A percentile compares a stretch with the other conserved stretches of the same genome.
Conservation (phyloP, 2,113 vertebrate species). For the Elachura formosa region DNA sequence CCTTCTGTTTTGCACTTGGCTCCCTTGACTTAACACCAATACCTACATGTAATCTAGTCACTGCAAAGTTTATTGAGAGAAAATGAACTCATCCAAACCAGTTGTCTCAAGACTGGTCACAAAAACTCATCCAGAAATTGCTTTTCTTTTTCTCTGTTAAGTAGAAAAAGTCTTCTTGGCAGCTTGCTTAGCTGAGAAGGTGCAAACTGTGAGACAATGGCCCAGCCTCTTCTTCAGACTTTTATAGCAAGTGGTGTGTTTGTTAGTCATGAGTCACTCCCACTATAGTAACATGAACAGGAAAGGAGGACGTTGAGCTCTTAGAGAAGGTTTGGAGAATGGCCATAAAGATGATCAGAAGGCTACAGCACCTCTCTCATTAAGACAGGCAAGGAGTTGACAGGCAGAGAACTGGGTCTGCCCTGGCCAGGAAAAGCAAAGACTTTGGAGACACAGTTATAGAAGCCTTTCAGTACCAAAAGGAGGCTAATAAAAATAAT, state of each 20-base stretch:
- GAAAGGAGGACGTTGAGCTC: background rate
- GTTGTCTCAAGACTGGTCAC: background rate
- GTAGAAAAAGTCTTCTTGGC: background rate
- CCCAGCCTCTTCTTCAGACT: background rate
- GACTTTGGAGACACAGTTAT: accelerated
- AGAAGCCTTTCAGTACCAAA: background rate
- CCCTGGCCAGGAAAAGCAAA: background rate
- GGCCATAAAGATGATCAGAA: background rate
- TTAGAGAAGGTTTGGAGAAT: background rate
- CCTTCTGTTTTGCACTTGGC: background rate
- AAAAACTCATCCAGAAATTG: background rate
- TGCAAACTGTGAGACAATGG: background rate
- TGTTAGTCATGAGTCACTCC: background rate
- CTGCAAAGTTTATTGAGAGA: background rate
- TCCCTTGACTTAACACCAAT: background rate
- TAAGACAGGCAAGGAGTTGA: background rate
- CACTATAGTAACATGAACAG: background rate
- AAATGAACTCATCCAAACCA: background rate
- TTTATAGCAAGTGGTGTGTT: background rate
- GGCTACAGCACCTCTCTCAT: background rate
- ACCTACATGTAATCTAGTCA: background rate
- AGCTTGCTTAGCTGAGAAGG: background rate
- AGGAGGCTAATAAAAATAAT: background rate
- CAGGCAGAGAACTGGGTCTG: background rate
- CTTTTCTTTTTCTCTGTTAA: background rate